Base-by-base conservation (phyloP, 2,113 vertebrate species). In the Equus przewalskii region DNA sequence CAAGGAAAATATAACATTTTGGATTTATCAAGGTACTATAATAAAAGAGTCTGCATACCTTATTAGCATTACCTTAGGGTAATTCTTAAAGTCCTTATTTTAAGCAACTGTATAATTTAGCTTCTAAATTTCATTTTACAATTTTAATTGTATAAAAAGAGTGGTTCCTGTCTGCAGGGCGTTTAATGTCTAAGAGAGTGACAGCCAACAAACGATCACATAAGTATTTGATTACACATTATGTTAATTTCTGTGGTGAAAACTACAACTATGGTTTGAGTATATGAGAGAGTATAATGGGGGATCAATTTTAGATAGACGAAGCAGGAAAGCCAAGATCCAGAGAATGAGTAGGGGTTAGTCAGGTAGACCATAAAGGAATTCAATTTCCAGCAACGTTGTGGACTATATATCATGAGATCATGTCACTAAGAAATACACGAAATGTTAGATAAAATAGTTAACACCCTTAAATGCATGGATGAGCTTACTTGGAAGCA, bases 1-100 rank as follows among this genome's bases (percentile, higher is more conserved):
- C 41, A 96, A 41, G 64, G 33, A 88, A 96, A 96, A 83, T 22
- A 36, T 28, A 96, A 56, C 21, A 87, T 84, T 96, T 96, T 75
- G 49, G 46, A 73, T 75, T 70, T 91, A 76, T 44, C 60, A 88
- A 80, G n/a, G 9, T 56, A 54, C 60, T 82, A 36, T 67, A 91
- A 89, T 64, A 82, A 82, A 82, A 75, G 24, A 85, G 85, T 93
- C 41, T 44, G 44, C 84, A 46, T 56, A 90, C 12, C 19, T 75
- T 62, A 69, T 75, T 56, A 80, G 11, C 36, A 76, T 81, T 28
- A 62, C 11, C 24, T 81, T 73, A 95, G 16, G 60, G 64, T 36
- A 94, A 95, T 67, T 86, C 67, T 91, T 41, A 81, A 80, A 91
- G 22, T 94, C 73, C 15, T 83, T 92, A 89, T 67, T 92, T 92